phyloP scores from a whole-genome alignment of 2,797 vertebrate species.

The Knipowitschia caucasica region DNA sequence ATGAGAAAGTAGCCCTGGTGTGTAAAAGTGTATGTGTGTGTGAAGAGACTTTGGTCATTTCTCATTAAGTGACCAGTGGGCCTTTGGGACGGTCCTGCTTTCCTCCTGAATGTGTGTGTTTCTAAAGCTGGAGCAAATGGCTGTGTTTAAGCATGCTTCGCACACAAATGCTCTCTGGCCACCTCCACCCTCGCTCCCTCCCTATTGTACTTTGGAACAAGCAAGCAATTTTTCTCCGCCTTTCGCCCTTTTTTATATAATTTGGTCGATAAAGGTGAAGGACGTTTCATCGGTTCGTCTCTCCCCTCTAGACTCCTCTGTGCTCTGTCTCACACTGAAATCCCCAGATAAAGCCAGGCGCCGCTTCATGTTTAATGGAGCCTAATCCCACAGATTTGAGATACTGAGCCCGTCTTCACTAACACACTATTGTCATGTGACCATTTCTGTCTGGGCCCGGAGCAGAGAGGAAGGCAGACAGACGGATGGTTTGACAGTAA shows the following conservation, averaged over 20 bases:
- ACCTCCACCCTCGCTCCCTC: conserved; percentile 19
- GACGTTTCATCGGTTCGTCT: conserved; percentile 68
- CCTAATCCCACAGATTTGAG: conserved; percentile 79
- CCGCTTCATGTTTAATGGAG: conserved; percentile 79
- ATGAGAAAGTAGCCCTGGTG: conserved; percentile 3
- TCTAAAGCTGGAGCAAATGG: conserved; percentile 25
- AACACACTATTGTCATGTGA: conserved; percentile 57
- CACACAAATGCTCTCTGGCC: conserved; percentile 42
- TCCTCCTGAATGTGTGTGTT: conserved; percentile 25
- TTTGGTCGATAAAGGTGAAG: conserved; percentile 79
- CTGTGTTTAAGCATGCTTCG: conserved; percentile 50
- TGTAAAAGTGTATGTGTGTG: conserved; percentile 25
- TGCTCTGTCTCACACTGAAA: conserved; percentile 72
- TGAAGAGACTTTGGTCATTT: conserved; percentile 63
- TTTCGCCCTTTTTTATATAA: conserved; percentile 60
- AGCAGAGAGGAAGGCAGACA: conserved; percentile 32
- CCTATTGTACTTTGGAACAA: conserved; percentile 50
- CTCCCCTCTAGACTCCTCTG: conserved; percentile 40
- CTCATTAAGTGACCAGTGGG: conserved; percentile 63
- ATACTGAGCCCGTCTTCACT: conserved; percentile 72
- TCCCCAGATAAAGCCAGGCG: conserved; percentile 73
- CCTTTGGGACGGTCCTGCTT: conserved; percentile 40
- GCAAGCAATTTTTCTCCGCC: conserved; percentile 65
- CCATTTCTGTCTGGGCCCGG: conserved; percentile 36
- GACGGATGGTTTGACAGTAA: conserved; percentile 29